phyloP scores from a whole-genome alignment of 2,113 vertebrate species.

The Phyllopteryx taeniolatus region DNA sequence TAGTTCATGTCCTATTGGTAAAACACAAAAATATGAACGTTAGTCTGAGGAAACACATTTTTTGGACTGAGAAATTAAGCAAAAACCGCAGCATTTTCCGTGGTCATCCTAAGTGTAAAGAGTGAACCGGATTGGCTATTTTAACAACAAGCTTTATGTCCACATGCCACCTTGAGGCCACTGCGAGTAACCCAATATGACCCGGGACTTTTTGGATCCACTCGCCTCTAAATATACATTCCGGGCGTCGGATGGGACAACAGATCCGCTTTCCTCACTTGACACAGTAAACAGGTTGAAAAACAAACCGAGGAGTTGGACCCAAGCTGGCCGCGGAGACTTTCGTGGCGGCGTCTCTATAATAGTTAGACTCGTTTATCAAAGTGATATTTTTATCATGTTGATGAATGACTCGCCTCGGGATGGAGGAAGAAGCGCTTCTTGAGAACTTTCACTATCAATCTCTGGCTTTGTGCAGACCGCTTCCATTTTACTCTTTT shows the following conservation, averaged over 20 bases:
- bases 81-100: too few relatives aligned
- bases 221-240: slow-evolving; percentile 32
- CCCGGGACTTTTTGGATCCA: slow-evolving; percentile 1
- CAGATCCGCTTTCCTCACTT: background rate
- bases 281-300: background rate
- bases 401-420: slow-evolving; percentile 52
- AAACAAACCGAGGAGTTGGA: background rate
- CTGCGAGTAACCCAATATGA: slow-evolving; percentile 33
- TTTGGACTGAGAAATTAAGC: too few relatives aligned
- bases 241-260: slow-evolving; percentile 1
- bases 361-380: background rate
- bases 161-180: slow-evolving; percentile 4
- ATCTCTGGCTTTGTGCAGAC: background rate
- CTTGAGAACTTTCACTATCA: slow-evolving; percentile 26
- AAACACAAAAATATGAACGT: too few relatives aligned
- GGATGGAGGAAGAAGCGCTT: slow-evolving; percentile 2
- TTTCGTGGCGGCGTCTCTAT: background rate
- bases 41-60: too few relatives aligned
- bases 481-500: slow-evolving; percentile 1
- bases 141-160: background rate
- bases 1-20: too few relatives aligned
- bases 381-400: slow-evolving; percentile 22
- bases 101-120: too few relatives aligned
- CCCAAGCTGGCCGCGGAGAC: background rate
- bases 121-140: too few relatives aligned